Conservation (phyloP, 2,888 invertebrate species). For the Syrista parreyssii region DNA sequence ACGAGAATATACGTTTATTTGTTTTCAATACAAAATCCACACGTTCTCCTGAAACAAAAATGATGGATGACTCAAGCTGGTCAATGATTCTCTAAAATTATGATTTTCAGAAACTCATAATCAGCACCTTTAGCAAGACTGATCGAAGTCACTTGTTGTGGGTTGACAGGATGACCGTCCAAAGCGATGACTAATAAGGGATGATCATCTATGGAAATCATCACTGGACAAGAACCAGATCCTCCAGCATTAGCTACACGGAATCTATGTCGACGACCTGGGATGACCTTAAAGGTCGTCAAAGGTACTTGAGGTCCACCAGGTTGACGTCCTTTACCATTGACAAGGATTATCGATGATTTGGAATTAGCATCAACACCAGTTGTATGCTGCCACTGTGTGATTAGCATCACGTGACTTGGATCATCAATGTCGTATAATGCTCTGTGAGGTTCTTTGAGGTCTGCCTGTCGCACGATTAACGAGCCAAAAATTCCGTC, state of each 20-base stretch:
- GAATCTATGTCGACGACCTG: slow-evolving; percentile 75
- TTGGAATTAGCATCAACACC: slow-evolving; percentile 62
- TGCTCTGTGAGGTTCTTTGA: slow-evolving; percentile 71
- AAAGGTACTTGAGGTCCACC: slow-evolving; percentile 61
- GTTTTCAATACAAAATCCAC: slow-evolving; percentile 80
- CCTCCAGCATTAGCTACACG: slow-evolving; percentile 77
- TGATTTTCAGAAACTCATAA: neutral
- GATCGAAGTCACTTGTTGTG: slow-evolving; percentile 71
- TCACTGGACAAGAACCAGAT: slow-evolving; percentile 76
- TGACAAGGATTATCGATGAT: slow-evolving; percentile 72
- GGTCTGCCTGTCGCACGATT: slow-evolving; percentile 75
- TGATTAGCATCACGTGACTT: slow-evolving; percentile 76
- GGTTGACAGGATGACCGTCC: slow-evolving; percentile 76
- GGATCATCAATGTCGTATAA: slow-evolving; percentile 79
- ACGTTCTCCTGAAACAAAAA: slow-evolving; percentile 73
- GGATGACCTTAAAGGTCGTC: slow-evolving; percentile 68
- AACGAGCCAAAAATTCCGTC: slow-evolving; percentile 80
- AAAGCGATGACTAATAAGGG: slow-evolving; percentile 74
- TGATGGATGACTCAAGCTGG: neutral
- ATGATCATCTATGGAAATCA: slow-evolving; percentile 76
- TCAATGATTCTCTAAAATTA: neutral
- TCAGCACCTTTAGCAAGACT: slow-evolving; percentile 74
- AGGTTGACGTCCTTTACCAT: slow-evolving; percentile 71
- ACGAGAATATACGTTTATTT: slow-evolving; percentile 69
- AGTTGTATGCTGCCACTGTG: slow-evolving; percentile 75